Percentiles rank a stretch among this genome's conserved stretches.
phyloP scores from a whole-genome alignment of 92 coral and sea anemone species.

The Parazoanthus swiftii region DNA sequence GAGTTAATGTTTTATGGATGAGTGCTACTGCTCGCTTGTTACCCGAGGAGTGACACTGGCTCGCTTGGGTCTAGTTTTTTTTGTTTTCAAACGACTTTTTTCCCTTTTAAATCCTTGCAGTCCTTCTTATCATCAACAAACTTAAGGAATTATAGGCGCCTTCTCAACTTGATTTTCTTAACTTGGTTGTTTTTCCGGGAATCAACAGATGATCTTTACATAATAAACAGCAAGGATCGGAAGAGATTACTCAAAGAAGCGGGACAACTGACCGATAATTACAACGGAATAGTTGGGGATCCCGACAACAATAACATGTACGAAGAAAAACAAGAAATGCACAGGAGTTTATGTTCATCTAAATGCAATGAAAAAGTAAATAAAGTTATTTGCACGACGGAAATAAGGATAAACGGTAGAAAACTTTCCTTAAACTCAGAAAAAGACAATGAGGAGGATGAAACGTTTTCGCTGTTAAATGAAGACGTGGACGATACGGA shows the following conservation, averaged over 20 bases:
- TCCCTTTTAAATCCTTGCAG: no score
- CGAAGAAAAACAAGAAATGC: background rate
- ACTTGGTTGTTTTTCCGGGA: background rate
- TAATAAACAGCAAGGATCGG: constrained; percentile 38
- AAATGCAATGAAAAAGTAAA: background rate
- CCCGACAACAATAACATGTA: constrained; percentile 3
- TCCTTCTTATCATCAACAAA: no score
- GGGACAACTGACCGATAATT: background rate
- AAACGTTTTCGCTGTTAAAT: background rate
- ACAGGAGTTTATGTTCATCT: background rate
- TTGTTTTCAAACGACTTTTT: no score
- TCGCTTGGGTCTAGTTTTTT: no score
- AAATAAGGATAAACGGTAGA: constrained; percentile 34
- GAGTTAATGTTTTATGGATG: no score
- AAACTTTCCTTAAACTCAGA: constrained; percentile 34
- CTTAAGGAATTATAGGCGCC: no score
- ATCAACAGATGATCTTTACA: constrained; percentile 40
- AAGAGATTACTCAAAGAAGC: constrained; percentile 6
- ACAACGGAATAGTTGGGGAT: background rate
- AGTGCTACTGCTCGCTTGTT: no score
- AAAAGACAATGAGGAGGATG: background rate
- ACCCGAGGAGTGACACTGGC: no score
- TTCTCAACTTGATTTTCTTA: no score
- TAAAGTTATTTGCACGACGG: constrained; percentile 14
- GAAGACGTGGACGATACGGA: background rate